Percentiles rank a stretch among this genome's conserved stretches.
Conservation (phyloP, 2,888 invertebrate genomes). For the Apotomis capreana region DNA sequence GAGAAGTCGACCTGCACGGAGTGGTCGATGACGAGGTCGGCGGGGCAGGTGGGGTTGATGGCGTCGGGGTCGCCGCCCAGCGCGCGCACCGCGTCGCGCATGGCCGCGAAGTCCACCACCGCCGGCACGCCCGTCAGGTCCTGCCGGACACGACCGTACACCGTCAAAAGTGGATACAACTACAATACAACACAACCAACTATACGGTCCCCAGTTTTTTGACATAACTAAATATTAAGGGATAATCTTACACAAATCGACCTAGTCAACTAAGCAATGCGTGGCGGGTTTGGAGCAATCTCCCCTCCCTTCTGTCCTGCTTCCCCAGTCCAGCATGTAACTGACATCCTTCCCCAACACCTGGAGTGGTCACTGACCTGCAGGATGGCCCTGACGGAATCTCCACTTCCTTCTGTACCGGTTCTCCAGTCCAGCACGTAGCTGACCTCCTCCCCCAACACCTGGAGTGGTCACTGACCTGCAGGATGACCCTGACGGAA, state of each 20-base stretch:
- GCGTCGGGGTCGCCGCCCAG: slow-evolving; percentile 95
- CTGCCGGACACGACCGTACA: slow-evolving; percentile 66
- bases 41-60: slow-evolving; percentile 98
- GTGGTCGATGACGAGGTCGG: slow-evolving; percentile 99
- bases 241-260: no score
- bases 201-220: no score
- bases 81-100: slow-evolving; percentile 96
- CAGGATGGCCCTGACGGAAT: no score
- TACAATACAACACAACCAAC: no score
- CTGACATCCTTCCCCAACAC: slow-evolving; percentile 89
- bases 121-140: slow-evolving; percentile 99
- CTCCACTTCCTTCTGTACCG: no score
- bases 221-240: no score
- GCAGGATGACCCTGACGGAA: slow-evolving; percentile 97
- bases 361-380: slow-evolving; percentile 84
- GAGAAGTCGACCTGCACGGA: slow-evolving; percentile 98
- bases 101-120: slow-evolving; percentile 99
- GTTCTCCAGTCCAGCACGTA: no score
- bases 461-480: slow-evolving; percentile 81
- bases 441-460: no score
- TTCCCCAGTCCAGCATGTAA: slow-evolving; percentile 94
- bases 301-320: slow-evolving; percentile 90
- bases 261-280: no score
- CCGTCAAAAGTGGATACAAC: no score
- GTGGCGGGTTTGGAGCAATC: slow-evolving; percentile 86